Evolutionary conservation across 2,113 vertebrate genomes (phyloP).

Genomic region (Ophthalmolycus amberensis): DNA sequence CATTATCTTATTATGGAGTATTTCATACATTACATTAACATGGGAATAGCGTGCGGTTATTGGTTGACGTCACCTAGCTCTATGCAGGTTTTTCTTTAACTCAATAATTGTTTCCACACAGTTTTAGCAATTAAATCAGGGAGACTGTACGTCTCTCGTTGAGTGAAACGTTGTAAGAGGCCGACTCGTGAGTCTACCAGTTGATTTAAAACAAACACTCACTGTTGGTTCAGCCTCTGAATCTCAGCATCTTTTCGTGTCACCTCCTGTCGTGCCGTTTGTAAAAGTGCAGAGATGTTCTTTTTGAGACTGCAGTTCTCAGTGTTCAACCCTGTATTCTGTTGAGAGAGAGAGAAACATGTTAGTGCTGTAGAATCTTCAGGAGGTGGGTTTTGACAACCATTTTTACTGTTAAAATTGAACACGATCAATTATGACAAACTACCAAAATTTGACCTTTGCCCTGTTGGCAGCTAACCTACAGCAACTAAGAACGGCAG

Average conservation of each 20-base stretch:
- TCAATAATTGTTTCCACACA: too few relatives aligned
- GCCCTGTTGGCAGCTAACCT: neutral
- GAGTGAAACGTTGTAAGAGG: too few relatives aligned
- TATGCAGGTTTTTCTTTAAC: too few relatives aligned
- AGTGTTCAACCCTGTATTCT: conserved; percentile 90
- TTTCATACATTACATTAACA: neutral
- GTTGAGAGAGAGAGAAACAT: conserved; percentile 1
- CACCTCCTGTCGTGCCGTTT: conserved; percentile 94
- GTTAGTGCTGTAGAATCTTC: neutral
- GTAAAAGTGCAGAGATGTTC: conserved; percentile 95
- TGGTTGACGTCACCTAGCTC: too few relatives aligned
- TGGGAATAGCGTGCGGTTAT: too few relatives aligned
- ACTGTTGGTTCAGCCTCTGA: conserved; percentile 89
- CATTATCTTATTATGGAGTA: neutral
- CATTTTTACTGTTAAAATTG: neutral
- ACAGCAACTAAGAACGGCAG: neutral
- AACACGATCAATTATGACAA: neutral
- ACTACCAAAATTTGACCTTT: neutral
- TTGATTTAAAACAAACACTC: conserved; percentile 35
- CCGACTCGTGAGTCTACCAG: neutral
- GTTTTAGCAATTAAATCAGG: too few relatives aligned
- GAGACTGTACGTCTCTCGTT: too few relatives aligned
- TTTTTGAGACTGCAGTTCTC: conserved; percentile 94
- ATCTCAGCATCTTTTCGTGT: conserved; percentile 95
- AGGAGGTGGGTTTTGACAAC: neutral